Evolutionary conservation across 2,797 vertebrate species (phyloP), one percentile per base, ranked within the genome.

Genomic region (Cichlasoma orientale): DNA sequence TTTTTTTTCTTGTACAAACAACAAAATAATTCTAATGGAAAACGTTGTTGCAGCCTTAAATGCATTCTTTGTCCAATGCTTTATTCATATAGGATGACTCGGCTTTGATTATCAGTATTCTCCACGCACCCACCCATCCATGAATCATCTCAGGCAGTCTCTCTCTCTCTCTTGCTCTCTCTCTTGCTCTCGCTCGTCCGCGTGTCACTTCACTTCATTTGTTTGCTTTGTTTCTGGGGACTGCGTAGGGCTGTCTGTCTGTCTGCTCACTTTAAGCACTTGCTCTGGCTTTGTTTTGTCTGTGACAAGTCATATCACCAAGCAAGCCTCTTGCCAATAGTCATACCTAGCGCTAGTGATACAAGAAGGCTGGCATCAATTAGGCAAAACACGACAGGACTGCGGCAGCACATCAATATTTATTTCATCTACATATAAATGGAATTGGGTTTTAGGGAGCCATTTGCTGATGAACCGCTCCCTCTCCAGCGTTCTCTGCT

Each of bases 341-440:
- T 89, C 77, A 29, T 83, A 82, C 79, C 86, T 80, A 13, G 57
- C 80, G 29, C 41, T 41, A 79, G 77, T 59, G 87, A 81, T 77
- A 78, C 80, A 72, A 70, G 75, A 78, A 80, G 55, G 73, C 80
- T 73, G 82, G 83, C 86, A 83, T 87, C 92, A 93, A 92, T 94
- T 93, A 92, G 90, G 78, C 82, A 36, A 78, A 90, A 88, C 86
- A 77, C 75, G 71, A 82, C 52, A 44, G 78, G 77, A 86, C 77
- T 58, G 9, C 79, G 85, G 89, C 90, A 76, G 84, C 82, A 31
- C 92, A 91, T 95, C 93, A 91, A 93, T 95, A 95, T 95, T 95
- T 90, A 94, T 94, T 91, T 89, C 85, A 94, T 94, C 93, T 93
- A 90, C 94, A 94, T 93, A 88, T 89, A 93, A 92, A 95, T 93